These are phyloP conservation scores for Trichomycterus rosablanca DNA, from an alignment of 2,113 vertebrate genomes.

Conservation along the genomic window DNA sequence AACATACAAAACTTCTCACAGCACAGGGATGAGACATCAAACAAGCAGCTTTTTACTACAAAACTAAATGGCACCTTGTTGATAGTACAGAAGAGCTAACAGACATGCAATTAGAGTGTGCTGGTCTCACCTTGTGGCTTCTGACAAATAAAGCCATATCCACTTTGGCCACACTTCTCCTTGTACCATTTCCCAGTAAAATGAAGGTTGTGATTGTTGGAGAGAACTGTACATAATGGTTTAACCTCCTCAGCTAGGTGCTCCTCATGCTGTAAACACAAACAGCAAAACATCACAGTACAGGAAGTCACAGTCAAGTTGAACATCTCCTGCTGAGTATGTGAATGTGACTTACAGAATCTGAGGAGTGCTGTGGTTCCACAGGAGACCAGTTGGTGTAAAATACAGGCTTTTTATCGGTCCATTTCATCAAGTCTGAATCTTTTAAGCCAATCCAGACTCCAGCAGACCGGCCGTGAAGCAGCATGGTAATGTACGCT, in stretches of 20 bases:
- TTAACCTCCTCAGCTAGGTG: constrained; percentile 50
- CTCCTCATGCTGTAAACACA: constrained; percentile 46
- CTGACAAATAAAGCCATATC: constrained; percentile 87
- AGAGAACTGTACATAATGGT: constrained; percentile 76
- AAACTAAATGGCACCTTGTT: too few relatives aligned
- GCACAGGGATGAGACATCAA: too few relatives aligned
- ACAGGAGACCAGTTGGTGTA: constrained; percentile 88
- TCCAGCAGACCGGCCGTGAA: constrained; percentile 73
- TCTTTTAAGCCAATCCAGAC: constrained; percentile 84
- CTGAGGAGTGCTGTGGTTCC: constrained; percentile 62
- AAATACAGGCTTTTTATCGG: constrained; percentile 64
- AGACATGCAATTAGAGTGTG: not conserved
- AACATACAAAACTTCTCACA: too few relatives aligned
- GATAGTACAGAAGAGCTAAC: too few relatives aligned
- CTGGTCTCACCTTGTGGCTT: constrained; percentile 76
- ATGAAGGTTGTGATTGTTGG: constrained; percentile 83
- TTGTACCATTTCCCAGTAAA: constrained; percentile 91
- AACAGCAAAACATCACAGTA: constrained; percentile 7
- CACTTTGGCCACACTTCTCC: constrained; percentile 75
- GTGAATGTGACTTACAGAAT: too few relatives aligned
- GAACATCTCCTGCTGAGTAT: too few relatives aligned
- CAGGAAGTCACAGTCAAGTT: too few relatives aligned
- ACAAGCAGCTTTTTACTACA: too few relatives aligned
- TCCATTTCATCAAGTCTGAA: constrained; percentile 72
- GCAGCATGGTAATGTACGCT: constrained; percentile 93